A percentile compares a stretch with the other conserved stretches of the same genome.
These are phyloP conservation scores for Melinaea menophilus DNA, from an alignment of 2,888 invertebrate species.

Conservation along the genomic window DNA sequence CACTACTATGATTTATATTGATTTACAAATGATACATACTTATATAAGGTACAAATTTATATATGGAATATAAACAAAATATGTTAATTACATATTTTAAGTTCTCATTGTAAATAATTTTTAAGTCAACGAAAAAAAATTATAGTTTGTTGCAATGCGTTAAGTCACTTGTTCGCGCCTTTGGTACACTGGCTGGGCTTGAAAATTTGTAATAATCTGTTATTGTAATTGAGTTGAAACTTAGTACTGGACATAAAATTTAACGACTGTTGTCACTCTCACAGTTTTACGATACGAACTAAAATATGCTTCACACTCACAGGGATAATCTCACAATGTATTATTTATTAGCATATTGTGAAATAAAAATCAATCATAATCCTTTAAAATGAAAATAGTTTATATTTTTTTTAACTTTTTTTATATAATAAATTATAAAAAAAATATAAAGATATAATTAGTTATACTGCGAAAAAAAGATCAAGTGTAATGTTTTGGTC, in stretches of 20 bases:
- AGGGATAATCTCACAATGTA: constrained; percentile 62
- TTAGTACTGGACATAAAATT: constrained; percentile 61
- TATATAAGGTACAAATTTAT: no score
- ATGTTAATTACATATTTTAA: background rate
- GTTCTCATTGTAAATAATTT: constrained; percentile 31
- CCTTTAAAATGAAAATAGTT: constrained; percentile 49
- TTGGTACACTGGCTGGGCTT: constrained; percentile 37
- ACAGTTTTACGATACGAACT: constrained; percentile 69
- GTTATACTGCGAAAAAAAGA: no score
- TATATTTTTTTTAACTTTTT: constrained; percentile 40
- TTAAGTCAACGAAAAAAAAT: constrained; percentile 44
- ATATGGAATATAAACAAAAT: no score
- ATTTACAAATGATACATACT: no score
- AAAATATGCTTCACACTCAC: constrained; percentile 67
- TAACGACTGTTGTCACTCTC: constrained; percentile 69
- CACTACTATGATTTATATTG: background rate
- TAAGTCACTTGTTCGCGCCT: constrained; percentile 42
- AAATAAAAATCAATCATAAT: constrained; percentile 59
- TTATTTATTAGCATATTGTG: constrained; percentile 68
- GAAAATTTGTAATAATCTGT: constrained; percentile 74
- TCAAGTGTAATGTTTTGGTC: no score
- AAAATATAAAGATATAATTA: no score
- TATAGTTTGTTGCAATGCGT: constrained; percentile 47
- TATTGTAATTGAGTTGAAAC: constrained; percentile 72
- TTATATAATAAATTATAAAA: no score